Evolutionary conservation across 2,888 invertebrate species (phyloP).

Genomic region (Pocota personata): DNA sequence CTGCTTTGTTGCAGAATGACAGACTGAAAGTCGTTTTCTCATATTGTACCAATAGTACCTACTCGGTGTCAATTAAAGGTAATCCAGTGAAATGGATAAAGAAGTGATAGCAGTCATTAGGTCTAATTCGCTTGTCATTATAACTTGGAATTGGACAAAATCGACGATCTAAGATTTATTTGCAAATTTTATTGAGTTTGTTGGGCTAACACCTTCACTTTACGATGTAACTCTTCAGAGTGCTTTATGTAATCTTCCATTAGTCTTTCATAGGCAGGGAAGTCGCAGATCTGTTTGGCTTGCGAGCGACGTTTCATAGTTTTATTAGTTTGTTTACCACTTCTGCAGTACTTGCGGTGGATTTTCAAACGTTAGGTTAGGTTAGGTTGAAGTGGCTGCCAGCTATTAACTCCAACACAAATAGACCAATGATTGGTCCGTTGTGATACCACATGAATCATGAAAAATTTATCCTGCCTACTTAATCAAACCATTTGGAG

Average conservation of each 20-base stretch:
- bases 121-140: neutral
- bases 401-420: no score
- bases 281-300: neutral
- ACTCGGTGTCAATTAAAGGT: neutral
- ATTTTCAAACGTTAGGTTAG: no score
- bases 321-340: no score
- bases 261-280: neutral
- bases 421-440: no score
- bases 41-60: neutral
- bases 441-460: no score
- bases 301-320: neutral
- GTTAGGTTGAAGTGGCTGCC: no score
- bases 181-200: neutral
- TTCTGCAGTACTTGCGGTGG: no score
- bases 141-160: neutral
- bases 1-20: neutral
- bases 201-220: neutral
- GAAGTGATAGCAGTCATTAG: neutral
- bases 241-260: neutral
- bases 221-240: neutral
- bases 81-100: neutral
- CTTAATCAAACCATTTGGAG: no score
- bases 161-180: neutral
- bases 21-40: neutral
- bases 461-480: no score